phyloP scores from a whole-genome alignment of 2,113 vertebrate species.

The Neodontobutis hainanensis region DNA sequence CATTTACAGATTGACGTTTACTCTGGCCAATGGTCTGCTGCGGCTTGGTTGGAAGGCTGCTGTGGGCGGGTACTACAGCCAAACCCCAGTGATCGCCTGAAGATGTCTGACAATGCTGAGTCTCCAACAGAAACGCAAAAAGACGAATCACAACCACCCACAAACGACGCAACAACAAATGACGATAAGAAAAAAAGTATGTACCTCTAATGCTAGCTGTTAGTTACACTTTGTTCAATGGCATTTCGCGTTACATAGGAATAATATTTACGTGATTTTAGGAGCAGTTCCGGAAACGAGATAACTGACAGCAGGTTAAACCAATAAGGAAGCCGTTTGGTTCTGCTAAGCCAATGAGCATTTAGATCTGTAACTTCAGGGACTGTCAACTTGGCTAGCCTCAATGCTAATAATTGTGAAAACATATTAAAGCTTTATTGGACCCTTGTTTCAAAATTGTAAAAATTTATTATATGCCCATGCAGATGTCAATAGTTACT shows the following conservation, averaged over 20 bases:
- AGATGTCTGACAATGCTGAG: conserved; percentile 81
- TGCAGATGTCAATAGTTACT: too few relatives aligned
- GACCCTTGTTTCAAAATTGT: not conserved
- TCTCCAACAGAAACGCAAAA: conserved; percentile 76
- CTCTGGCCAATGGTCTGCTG: conserved; percentile 40
- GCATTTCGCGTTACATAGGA: not conserved
- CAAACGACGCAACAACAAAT: conserved; percentile 57
- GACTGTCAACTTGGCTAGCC: conserved; percentile 16
- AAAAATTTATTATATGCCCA: not conserved
- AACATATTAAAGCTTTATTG: not conserved
- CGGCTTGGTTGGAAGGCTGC: not conserved
- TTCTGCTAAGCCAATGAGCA: conserved; percentile 44
- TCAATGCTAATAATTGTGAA: conserved; percentile 32
- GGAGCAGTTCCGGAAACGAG: conserved; percentile 39
- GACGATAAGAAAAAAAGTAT: conserved; percentile 84
- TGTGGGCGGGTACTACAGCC: conserved; percentile 1
- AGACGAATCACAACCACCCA: conserved; percentile 68
- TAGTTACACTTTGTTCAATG: not conserved
- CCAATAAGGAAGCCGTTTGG: conserved; percentile 38
- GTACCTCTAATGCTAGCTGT: not conserved
- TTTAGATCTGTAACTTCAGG: not conserved
- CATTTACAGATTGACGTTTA: conserved; percentile 15
- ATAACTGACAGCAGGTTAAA: conserved; percentile 9
- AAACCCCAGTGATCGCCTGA: conserved; percentile 20
- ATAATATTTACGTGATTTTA: not conserved